These are phyloP conservation scores for Epistrophella euchroma DNA, from an alignment of 2,888 invertebrate species.

Conservation along the genomic window DNA sequence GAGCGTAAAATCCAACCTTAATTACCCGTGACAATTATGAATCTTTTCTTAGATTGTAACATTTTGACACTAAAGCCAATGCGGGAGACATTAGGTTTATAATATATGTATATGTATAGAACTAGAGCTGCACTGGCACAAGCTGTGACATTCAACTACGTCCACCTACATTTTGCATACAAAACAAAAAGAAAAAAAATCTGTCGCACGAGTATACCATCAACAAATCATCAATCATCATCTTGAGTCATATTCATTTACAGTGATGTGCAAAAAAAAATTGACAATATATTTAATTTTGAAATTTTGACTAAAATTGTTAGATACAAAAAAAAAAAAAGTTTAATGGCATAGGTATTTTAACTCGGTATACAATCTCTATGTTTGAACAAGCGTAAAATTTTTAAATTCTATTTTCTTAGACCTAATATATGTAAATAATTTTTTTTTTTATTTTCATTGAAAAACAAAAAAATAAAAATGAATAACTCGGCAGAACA, in stretches of 20 bases:
- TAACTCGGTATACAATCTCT: no score
- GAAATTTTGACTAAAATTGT: no score
- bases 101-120: neutral
- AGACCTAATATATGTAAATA: no score
- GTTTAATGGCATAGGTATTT: no score
- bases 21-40: constrained; percentile 74
- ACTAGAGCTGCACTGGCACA: neutral
- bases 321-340: no score
- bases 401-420: no score
- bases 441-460: no score
- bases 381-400: no score
- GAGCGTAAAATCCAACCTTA: constrained; percentile 64
- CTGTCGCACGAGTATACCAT: constrained; percentile 21
- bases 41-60: constrained; percentile 60
- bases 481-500: no score
- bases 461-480: no score
- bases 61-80: constrained; percentile 31
- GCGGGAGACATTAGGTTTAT: neutral
- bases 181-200: neutral
- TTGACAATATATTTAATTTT: neutral
- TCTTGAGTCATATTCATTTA: constrained; percentile 22
- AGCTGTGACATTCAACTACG: constrained; percentile 53
- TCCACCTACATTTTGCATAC: constrained; percentile 59
- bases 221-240: constrained; percentile 72
- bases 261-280: neutral